Evolutionary conservation across 37 sponge, comb jelly and placozoan genomes (phyloP).

Genomic region (Corticium candelabrum): DNA sequence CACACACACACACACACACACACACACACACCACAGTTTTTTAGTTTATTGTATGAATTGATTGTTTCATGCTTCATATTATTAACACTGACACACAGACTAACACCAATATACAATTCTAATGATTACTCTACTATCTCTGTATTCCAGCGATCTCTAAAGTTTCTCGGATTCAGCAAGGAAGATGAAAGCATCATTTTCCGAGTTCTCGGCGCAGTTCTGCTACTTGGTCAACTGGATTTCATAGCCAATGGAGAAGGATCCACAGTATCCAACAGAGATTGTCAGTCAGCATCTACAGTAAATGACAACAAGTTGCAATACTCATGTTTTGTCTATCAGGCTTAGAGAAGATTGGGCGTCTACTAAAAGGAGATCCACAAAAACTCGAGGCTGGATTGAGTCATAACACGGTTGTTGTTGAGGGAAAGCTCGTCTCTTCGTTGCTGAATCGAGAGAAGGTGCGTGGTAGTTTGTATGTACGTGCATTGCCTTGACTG

Average conservation of each 20-base stretch:
- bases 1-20: too few relatives aligned
- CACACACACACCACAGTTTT: too few relatives aligned
- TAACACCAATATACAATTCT: too few relatives aligned
- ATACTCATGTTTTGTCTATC: background rate
- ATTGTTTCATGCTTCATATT: too few relatives aligned
- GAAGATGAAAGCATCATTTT: background rate
- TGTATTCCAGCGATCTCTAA: background rate
- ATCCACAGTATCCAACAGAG: background rate
- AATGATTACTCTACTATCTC: too few relatives aligned
- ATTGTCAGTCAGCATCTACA: background rate
- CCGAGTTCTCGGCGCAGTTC: background rate
- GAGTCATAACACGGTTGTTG: constrained; percentile 67
- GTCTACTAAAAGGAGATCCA: background rate
- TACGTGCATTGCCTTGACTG: too few relatives aligned
- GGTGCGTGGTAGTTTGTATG: too few relatives aligned
- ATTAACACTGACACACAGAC: too few relatives aligned
- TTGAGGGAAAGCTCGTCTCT: constrained; percentile 38
- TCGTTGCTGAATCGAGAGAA: constrained; percentile 48
- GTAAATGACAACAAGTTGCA: too few relatives aligned
- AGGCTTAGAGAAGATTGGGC: background rate
- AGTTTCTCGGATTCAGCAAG: constrained; percentile 1
- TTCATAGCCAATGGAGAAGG: background rate
- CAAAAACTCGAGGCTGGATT: constrained; percentile 33
- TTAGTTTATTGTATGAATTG: too few relatives aligned
- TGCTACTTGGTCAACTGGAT: constrained; percentile 2